Base-by-base conservation (phyloP, 2,888 invertebrate genomes). In the Tenthredo distinguenda region DNA sequence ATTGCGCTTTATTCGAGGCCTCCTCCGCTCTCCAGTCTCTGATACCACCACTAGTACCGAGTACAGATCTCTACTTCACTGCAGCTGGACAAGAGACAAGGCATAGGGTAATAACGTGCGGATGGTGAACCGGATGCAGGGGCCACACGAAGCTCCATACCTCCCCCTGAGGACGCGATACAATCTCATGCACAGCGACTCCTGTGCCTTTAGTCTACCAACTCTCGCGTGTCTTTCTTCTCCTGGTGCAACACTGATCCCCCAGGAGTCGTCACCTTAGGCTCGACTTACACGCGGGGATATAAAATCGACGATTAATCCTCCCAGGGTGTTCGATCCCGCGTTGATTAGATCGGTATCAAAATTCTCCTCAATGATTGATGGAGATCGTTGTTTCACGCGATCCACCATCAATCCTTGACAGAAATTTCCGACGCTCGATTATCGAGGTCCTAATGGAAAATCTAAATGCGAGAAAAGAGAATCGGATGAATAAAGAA, bases 91-190 rank as follows among this genome's bases (percentile, higher is more conserved):
- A 88, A 88, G 89, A 90, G 89, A 90, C 90, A 91, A 89, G 34
- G 81, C 77, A 58, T 84, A 87, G 90, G 89, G 90, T 92, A 92
- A 91, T 91, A 92, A 92, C 91, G 90, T 88, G 90, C 87, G 90
- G 89, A 91, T 89, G 90, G 90, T 88, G 91, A 93, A 91, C 92
- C 92, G 92, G 92, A 93, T 92, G 90, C 90, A 89, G 87, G 88
- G 87, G 88, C 90, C 90, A 90, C 91, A 90, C 90, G 89, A 86
- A 91, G 88, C 90, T 90, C 47, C 68, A 21, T 81, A 31, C 83
- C 83, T 68, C 68, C 83, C 83, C 83, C 83, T 26, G 31, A 31
- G 47, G 83, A 83, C 83, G 83, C 83, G 83, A 83, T 83, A 83
- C 68, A 15, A 83, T 83, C 83, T 83, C 21, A 47, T 68, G 65